Evolutionary conservation across 2,113 vertebrate genomes (phyloP).

Genomic region (Rafetus swinhoei): DNA sequence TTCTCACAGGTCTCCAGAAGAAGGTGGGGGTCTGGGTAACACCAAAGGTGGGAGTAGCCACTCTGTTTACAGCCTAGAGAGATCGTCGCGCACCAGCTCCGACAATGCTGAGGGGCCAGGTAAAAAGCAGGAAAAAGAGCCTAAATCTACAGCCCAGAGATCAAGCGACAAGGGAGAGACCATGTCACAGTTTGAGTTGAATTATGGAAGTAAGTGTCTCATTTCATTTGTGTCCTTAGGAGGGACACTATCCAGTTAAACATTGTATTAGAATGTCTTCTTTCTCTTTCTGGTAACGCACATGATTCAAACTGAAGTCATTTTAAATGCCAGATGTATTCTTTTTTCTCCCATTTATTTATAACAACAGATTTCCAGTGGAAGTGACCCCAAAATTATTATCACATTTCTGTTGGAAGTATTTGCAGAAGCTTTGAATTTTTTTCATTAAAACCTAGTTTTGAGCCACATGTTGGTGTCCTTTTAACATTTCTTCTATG

Average conservation of each 20-base stretch:
- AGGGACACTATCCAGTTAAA: neutral
- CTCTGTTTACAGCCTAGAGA: conserved; percentile 86
- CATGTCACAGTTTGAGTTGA: conserved; percentile 89
- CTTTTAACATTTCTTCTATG: neutral
- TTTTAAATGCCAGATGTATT: neutral
- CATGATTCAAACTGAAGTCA: neutral
- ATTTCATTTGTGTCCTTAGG: neutral
- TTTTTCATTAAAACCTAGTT: neutral
- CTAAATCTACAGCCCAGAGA: conserved; percentile 80
- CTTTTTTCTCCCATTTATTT: neutral
- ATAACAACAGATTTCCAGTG: neutral
- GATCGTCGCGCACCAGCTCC: conserved; percentile 62
- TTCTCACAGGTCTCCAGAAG: conserved; percentile 82
- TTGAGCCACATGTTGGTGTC: neutral
- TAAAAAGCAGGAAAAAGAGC: conserved; percentile 89
- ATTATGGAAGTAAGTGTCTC: conserved; percentile 89
- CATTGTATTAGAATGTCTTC: neutral
- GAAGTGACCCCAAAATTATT: neutral
- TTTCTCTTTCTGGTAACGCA: neutral
- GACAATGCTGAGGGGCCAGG: conserved; percentile 76
- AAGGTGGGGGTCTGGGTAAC: conserved; percentile 75
- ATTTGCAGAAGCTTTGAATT: neutral
- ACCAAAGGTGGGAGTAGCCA: conserved; percentile 68
- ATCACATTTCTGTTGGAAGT: neutral
- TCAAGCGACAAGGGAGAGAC: conserved; percentile 84